A percentile compares a stretch with the other conserved stretches of the same genome.
Evolutionary conservation across 2,888 invertebrate species (phyloP).

Genomic region (Plagiodera versicolora): DNA sequence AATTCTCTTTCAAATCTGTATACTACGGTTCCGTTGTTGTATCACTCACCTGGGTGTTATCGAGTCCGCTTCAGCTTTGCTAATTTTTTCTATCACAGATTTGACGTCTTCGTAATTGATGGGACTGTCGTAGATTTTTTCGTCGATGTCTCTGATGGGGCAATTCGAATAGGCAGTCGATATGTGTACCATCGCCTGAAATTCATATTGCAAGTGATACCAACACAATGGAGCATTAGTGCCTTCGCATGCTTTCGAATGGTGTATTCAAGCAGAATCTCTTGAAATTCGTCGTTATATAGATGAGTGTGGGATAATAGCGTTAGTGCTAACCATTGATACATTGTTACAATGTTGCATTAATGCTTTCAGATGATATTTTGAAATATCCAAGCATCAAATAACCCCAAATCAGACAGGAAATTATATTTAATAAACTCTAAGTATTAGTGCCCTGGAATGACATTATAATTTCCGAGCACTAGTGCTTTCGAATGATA

Average conservation of each 20-base stretch:
- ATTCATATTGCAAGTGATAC: neutral
- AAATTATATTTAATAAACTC: neutral
- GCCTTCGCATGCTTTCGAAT: too few relatives aligned
- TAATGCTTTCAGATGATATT: too few relatives aligned
- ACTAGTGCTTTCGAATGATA: too few relatives aligned
- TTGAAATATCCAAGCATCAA: too few relatives aligned
- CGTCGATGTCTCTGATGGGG: constrained; percentile 63
- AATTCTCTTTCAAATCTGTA: too few relatives aligned
- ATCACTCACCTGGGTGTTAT: constrained; percentile 56
- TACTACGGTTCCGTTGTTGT: neutral
- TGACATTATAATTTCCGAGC: too few relatives aligned
- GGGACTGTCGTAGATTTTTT: constrained; percentile 67
- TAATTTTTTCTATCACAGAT: constrained; percentile 53
- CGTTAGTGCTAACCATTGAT: too few relatives aligned
- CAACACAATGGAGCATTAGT: too few relatives aligned
- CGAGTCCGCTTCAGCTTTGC: constrained; percentile 39
- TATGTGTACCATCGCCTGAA: constrained; percentile 71
- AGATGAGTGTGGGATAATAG: too few relatives aligned
- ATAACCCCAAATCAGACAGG: neutral
- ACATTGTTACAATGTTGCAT: too few relatives aligned
- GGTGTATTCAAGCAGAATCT: too few relatives aligned
- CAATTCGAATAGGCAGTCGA: constrained; percentile 84
- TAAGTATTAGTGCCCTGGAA: neutral
- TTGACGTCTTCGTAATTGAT: constrained; percentile 56
- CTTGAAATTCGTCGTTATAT: too few relatives aligned